phyloP scores from a whole-genome alignment of 2,888 invertebrate genomes.

The Acleris holmiana region DNA sequence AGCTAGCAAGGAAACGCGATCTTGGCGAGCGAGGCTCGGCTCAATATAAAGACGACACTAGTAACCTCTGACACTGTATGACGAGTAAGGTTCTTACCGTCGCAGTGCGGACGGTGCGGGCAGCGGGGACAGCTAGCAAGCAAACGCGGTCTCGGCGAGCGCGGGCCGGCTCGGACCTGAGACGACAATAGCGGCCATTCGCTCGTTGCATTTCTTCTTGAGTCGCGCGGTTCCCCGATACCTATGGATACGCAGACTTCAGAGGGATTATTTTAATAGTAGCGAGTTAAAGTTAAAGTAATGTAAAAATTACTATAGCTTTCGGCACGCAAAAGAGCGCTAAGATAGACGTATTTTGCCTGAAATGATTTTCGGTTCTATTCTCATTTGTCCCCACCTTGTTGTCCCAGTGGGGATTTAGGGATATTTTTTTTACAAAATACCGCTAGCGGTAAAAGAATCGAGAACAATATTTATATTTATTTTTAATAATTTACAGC shows the following conservation, averaged over 20 bases:
- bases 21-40: conserved; percentile 64
- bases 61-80: neutral
- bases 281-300: neutral
- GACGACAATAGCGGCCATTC: conserved; percentile 74
- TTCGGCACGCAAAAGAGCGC: too few relatives aligned
- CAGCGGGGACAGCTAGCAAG: conserved; percentile 79
- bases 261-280: conserved; percentile 56
- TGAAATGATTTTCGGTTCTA: too few relatives aligned
- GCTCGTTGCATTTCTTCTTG: conserved; percentile 75
- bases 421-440: too few relatives aligned
- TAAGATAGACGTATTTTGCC: too few relatives aligned
- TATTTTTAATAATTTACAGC: too few relatives aligned
- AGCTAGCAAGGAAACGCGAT: conserved; percentile 81
- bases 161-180: conserved; percentile 56
- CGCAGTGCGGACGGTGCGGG: conserved; percentile 64
- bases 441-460: too few relatives aligned
- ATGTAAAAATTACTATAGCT: neutral
- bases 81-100: conserved; percentile 55
- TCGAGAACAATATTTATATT: too few relatives aligned
- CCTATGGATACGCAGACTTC: conserved; percentile 72
- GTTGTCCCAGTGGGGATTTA: too few relatives aligned
- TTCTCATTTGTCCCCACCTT: too few relatives aligned
- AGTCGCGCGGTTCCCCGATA: conserved; percentile 78
- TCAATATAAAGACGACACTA: too few relatives aligned
- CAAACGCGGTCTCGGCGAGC: conserved; percentile 76